Base-by-base conservation (phyloP, 2,797 vertebrate genomes). In the Lateolabrax maculatus region DNA sequence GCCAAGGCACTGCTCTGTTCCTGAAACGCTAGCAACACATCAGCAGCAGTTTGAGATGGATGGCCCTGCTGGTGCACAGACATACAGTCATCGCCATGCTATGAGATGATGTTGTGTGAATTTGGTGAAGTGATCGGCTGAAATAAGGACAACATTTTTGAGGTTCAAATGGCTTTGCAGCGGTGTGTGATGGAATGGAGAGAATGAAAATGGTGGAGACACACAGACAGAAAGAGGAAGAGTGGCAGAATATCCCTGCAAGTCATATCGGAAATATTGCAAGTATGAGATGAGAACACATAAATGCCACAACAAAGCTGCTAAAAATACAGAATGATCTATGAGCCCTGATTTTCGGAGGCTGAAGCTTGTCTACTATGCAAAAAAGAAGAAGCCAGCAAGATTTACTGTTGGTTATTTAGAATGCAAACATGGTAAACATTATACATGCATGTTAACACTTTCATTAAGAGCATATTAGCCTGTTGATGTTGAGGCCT, bases 21-120 rank as follows among this genome's bases (percentile, higher is more conserved):
- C 49, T 57, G 73, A 58, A 70, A 81, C n/a, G 29, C 43, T 23
- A 71, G 66, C 78, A 68, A 46, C 67, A 18, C 63, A 72, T 73
- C 25, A 36, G 43, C 63, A 71, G 48, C 73, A 80, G 51, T 29
- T 46, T 29, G 68, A 80, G 67, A 88, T 25, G 61, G 52, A 84
- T 60, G 73, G 48, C 56, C 58, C 43, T 7, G 29, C 62, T 71
- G 67, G 63, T 60, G 67, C 69, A 53, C 85, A 90, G 84, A 87
- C 77, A 71, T 81, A 56, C 46, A 60, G 80, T 83, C 70, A 87
- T 83, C 44, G 2, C 34, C 39, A 25, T 71, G 76, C 81, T 72
- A 75, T 84, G 86, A 84, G 53, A 36, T 27, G 60, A 74, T 64
- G 67, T 31, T 52, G 71, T 71, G 70, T 56, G 75, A 73, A 85